phyloP scores from a whole-genome alignment of 2,113 vertebrate species.

The Crotalus helleri region DNA sequence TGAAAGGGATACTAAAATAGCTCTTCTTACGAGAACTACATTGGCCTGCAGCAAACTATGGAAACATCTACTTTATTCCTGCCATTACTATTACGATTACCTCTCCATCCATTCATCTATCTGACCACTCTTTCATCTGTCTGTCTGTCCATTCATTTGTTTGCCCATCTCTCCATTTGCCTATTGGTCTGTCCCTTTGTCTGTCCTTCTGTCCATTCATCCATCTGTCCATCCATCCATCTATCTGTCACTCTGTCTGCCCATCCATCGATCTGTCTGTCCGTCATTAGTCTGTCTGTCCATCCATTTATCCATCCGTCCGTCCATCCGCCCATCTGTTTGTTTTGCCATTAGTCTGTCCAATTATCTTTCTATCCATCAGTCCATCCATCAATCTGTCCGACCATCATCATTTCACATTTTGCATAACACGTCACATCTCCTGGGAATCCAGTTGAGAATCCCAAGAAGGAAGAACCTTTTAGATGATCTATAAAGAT shows the following conservation, averaged over 20 bases:
- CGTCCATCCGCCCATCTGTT: not conserved
- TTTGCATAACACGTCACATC: not conserved
- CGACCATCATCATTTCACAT: not conserved
- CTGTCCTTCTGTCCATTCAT: not conserved
- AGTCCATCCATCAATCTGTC: not conserved
- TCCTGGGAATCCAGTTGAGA: not conserved
- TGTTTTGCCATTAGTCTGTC: not conserved
- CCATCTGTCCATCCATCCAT: no score
- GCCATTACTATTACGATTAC: not conserved
- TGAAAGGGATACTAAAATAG: not conserved
- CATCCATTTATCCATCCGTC: not conserved
- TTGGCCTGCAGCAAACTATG: constrained; percentile 26
- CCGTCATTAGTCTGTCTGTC: no score
- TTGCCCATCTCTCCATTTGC: not conserved
- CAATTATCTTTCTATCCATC: not conserved
- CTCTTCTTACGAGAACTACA: not conserved
- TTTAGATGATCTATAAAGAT: not conserved
- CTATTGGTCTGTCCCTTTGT: not conserved
- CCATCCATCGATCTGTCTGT: not conserved
- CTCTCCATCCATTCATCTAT: not conserved
- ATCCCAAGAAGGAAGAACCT: not conserved
- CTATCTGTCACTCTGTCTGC: no score
- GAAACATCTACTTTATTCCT: not conserved
- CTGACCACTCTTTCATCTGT: not conserved
- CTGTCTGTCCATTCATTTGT: not conserved